Evolutionary conservation across 2,888 invertebrate species (phyloP), one percentile per base, ranked within the genome.

Genomic region (Parnassius smintheus): DNA sequence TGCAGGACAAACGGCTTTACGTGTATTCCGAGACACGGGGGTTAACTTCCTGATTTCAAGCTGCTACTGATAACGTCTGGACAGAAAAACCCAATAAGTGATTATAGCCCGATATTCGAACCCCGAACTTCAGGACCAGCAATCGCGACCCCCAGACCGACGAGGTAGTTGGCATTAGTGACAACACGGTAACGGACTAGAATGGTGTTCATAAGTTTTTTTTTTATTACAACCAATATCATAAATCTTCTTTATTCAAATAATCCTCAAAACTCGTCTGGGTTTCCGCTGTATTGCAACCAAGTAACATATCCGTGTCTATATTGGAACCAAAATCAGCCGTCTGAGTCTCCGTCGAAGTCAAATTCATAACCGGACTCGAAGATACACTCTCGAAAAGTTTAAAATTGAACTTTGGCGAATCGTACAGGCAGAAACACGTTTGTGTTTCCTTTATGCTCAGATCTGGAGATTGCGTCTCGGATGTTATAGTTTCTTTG

Each of bases 361-460:
- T 88, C 0, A 84, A 66, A 61, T 79, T 82, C 0, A 74, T 70
- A 11, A 68, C 67, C 0, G 85, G 83, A 65, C 81, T 85, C 0
- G 86, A 80, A 0, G 79, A 73, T 0, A 83, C 66, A 45, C 83
- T 83, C 2, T 87, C 88, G n/a, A 80, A 79, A 0, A 80, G 59
- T 42, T 75, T 77, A 9, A 75, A 80, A 49, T 72, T 78, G 0
- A 71, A 59, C 58, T 77, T 85, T 0, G 84, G 81, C 0, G 84
- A 81, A 1, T 88, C 87, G 18, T 76, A 82, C 0, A 80, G 67
- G 61, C 90, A 90, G 2, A 80, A 66, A 25, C 90, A 91, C 0
- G 91, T 91, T 11, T 91, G 91, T 0, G 91, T 90, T 12, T 88
- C 89, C 49, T 91, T 90, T 0, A 88, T 85, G 49, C 83, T 88